Conservation (phyloP, 2,113 vertebrate species). For the Siniperca knerii region DNA sequence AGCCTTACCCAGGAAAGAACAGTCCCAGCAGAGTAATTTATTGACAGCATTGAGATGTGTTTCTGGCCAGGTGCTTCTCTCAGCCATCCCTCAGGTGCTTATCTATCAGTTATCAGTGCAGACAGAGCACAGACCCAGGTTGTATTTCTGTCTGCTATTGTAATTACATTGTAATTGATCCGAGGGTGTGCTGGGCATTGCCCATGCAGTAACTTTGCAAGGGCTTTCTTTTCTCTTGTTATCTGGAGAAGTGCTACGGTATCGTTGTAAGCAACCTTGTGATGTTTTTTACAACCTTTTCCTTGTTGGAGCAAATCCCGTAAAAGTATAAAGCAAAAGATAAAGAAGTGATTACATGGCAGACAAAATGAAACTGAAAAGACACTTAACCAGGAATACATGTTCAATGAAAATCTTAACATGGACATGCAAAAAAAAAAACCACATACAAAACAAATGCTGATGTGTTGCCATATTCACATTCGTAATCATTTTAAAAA, state of each 20-base stretch:
- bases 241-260: conserved; percentile 56
- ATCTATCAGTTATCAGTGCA: conserved; percentile 79
- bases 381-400: not conserved
- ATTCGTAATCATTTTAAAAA: conserved; percentile 35
- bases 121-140: conserved; percentile 72
- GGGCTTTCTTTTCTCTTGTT: conserved; percentile 54
- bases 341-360: conserved; percentile 26
- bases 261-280: conserved; percentile 16
- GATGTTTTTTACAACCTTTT: conserved; percentile 30
- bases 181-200: conserved; percentile 51
- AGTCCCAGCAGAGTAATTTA: conserved; percentile 73
- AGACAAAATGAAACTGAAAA: not conserved
- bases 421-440: not conserved
- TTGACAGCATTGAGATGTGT: conserved; percentile 73
- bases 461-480: conserved; percentile 5
- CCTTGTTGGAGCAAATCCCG: not conserved
- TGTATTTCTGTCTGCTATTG: conserved; percentile 81
- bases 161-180: conserved; percentile 84
- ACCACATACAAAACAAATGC: not conserved
- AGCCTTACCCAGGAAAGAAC: conserved; percentile 61
- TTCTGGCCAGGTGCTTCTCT: conserved; percentile 74
- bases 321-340: conserved; percentile 13
- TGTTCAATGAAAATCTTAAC: not conserved
- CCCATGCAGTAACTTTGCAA: conserved; percentile 65
- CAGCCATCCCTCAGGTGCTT: conserved; percentile 79